Base-by-base conservation (phyloP, 2,888 invertebrate genomes). In the Muschampia staudingeri region DNA sequence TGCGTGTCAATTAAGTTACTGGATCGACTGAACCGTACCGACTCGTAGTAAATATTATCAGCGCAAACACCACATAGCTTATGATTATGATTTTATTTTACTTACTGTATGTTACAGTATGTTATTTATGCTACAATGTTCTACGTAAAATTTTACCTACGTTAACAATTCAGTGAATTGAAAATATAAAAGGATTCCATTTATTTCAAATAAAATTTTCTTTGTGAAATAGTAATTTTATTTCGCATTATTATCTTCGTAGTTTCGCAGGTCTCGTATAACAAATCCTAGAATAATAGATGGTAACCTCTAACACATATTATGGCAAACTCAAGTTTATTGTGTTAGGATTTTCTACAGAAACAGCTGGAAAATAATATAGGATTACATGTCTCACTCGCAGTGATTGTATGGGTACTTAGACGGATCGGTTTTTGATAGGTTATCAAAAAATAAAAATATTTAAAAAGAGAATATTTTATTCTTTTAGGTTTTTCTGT, bases 231-330 rank as follows among this genome's bases (percentile, higher is more conserved):
- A 14, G 16, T 30, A 34, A 34, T 69, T 69, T 69, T 69, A 37
- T 69, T 69, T 69, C 69, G n/a, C 34, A 69, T 69, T 67, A 34
- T 67, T 16, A 30, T 67, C 37, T 69, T 37, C 69, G n/a, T 69
- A 37, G 69, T 69, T 61, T 76, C 25, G 19, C 37, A 61, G 76
- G 76, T 76, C 40, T 42, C 61, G 40, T 61, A 65, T 61, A 73
- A 76, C 42, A 65, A 61, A 76, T 76, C 76, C 61, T 65, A 76
- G 61, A 76, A 76, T 76, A 76, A 76, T 42, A 76, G 40, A 76
- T 40, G 42, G 19, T 42, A 40, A 76, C 76, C 76, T 56, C 48
- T 61, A 42, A 25, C 37, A 61, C 42, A 76, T 75, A 25, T 56
- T 61, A 40, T 61, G 40, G 75, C 61, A 75, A 40, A 14, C 71